These are phyloP conservation scores for Brachyalestes nurse DNA, from an alignment of 2,797 vertebrate species.

Conservation along the genomic window DNA sequence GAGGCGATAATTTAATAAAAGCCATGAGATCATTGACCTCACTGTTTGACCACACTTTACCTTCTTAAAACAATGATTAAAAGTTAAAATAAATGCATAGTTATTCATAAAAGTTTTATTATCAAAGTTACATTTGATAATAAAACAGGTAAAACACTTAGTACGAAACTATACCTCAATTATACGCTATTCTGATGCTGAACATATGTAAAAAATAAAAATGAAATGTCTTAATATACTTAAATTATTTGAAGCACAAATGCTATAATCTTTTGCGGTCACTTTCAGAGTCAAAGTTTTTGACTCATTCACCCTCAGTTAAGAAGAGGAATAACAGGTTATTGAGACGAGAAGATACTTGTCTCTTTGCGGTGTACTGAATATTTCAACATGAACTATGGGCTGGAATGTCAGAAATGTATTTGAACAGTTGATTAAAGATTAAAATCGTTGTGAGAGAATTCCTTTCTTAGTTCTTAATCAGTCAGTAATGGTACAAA, in stretches of 20 bases:
- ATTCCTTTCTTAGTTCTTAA: neutral
- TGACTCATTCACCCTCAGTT: neutral
- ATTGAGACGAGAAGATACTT: neutral
- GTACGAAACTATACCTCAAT: too few species aligned
- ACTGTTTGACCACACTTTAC: conserved; percentile 1
- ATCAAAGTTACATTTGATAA: too few species aligned
- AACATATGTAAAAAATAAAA: too few species aligned
- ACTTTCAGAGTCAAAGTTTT: neutral
- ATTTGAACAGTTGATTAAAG: conserved; percentile 14
- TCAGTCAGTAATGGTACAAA: neutral
- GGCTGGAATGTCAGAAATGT: neutral
- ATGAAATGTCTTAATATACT: neutral
- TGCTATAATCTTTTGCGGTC: neutral
- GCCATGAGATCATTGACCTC: conserved; percentile 26
- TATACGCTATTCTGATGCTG: too few species aligned
- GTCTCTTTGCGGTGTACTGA: neutral
- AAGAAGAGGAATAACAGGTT: neutral
- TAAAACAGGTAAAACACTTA: too few species aligned
- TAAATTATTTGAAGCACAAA: neutral
- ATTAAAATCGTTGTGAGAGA: conserved; percentile 3
- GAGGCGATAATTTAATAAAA: neutral
- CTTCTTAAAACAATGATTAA: conserved; percentile 13
- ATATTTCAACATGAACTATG: neutral
- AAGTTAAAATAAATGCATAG: neutral
- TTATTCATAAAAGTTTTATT: too few species aligned